Conservation (phyloP, 2,797 vertebrate genomes). For the Manis crassicaudata region DNA sequence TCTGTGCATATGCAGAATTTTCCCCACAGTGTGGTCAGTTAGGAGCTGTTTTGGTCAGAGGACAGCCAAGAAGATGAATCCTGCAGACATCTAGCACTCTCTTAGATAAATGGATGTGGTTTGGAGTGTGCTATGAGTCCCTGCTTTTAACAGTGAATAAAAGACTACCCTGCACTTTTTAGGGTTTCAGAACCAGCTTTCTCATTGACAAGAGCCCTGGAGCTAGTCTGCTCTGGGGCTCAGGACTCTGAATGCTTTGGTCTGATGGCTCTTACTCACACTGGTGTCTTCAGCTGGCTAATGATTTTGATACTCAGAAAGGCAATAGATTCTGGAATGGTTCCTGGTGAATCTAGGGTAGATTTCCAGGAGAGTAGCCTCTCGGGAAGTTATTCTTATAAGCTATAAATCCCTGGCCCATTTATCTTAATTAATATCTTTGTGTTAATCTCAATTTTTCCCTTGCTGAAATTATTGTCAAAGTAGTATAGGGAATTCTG, state of each 20-base stretch:
- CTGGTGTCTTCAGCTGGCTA: neutral
- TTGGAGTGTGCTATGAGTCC: neutral
- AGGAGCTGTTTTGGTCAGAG: neutral
- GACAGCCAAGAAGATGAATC: neutral
- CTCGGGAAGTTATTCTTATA: neutral
- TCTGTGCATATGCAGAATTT: neutral
- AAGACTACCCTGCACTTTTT: neutral
- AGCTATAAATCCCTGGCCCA: neutral
- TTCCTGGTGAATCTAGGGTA: slow-evolving; percentile 30
- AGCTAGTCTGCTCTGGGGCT: neutral
- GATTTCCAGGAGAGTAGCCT: neutral
- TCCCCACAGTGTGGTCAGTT: neutral
- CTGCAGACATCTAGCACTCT: neutral
- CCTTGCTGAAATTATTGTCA: neutral
- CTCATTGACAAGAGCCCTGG: neutral
- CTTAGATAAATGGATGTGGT: neutral
- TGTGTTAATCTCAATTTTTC: slow-evolving; percentile 3
- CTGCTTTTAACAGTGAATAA: neutral
- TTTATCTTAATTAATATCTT: slow-evolving; percentile 32
- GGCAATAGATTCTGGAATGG: neutral
- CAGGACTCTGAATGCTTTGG: neutral
- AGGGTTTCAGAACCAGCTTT: neutral
- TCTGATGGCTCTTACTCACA: neutral
- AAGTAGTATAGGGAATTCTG: neutral
- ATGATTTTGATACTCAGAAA: neutral